Conservation (phyloP, 2,888 invertebrate species). For the Phaonia tiefii region DNA sequence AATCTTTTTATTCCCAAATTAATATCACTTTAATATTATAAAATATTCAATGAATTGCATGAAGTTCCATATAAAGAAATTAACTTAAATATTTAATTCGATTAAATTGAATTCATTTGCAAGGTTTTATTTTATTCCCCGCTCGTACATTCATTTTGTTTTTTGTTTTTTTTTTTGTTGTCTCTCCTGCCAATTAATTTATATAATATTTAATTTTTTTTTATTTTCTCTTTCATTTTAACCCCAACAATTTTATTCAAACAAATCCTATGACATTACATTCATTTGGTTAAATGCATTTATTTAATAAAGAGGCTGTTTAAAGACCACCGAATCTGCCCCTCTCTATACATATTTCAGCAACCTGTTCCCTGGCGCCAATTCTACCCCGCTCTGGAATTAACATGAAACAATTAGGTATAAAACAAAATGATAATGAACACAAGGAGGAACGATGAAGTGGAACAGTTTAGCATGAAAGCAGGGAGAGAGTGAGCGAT, state of each 20-base stretch:
- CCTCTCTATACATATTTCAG: neutral
- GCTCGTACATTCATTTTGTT: too few relatives aligned
- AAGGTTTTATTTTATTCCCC: too few relatives aligned
- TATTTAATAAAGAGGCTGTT: neutral
- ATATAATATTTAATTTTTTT: neutral
- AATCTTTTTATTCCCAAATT: slow-evolving; percentile 17
- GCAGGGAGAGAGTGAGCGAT: neutral
- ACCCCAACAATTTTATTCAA: slow-evolving; percentile 18
- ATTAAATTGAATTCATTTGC: slow-evolving; percentile 29
- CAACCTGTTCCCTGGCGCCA: too few relatives aligned
- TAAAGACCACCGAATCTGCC: neutral
- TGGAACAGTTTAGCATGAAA: neutral
- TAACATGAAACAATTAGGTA: slow-evolving; percentile 33
- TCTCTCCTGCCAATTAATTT: slow-evolving; percentile 20
- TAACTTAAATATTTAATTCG: slow-evolving; percentile 40
- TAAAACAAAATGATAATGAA: neutral
- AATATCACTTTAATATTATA: slow-evolving; percentile 21
- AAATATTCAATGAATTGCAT: slow-evolving; percentile 31
- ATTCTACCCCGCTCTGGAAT: neutral
- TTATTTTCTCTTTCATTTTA: neutral
- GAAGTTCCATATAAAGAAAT: slow-evolving; percentile 14
- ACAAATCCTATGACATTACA: slow-evolving; percentile 29
- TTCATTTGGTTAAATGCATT: slow-evolving; percentile 24
- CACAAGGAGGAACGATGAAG: neutral
- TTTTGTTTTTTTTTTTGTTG: too few relatives aligned